Conservation (phyloP, 2,888 invertebrate species). For the Harpalus rubripes region DNA sequence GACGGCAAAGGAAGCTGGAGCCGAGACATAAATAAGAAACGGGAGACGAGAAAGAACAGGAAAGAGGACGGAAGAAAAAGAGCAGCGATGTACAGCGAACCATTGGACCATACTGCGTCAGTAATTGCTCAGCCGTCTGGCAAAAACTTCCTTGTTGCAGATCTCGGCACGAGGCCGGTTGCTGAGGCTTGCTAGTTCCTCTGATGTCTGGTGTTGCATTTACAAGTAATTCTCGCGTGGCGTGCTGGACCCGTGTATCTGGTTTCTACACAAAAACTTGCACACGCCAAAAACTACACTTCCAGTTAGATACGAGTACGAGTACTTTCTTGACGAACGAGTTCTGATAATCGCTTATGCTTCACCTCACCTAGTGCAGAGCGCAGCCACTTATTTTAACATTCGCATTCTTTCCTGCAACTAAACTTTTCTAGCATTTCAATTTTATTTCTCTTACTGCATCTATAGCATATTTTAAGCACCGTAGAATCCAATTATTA, state of each 20-base stretch:
- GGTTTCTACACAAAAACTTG: slow-evolving; percentile 27
- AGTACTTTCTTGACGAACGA: background rate
- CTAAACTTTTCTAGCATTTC: too few relatives aligned
- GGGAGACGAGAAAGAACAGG: slow-evolving; percentile 46
- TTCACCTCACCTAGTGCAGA: background rate
- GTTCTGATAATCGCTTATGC: slow-evolving; percentile 1
- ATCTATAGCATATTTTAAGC: too few relatives aligned
- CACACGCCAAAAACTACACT: slow-evolving; percentile 19
- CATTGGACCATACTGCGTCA: slow-evolving; percentile 54
- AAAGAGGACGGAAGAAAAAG: slow-evolving; percentile 53
- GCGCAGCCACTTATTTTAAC: too few relatives aligned
- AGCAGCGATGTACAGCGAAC: slow-evolving; percentile 34
- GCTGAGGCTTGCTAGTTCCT: background rate
- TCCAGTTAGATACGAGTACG: background rate
- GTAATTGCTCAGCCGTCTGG: slow-evolving; percentile 50
- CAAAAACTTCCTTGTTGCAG: slow-evolving; percentile 56
- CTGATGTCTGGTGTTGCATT: slow-evolving; percentile 32
- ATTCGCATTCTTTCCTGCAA: too few relatives aligned
- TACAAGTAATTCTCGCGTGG: slow-evolving; percentile 39
- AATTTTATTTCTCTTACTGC: too few relatives aligned
- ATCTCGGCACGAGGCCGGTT: background rate
- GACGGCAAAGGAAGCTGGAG: slow-evolving; percentile 34
- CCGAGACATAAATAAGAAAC: slow-evolving; percentile 46
- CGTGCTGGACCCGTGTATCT: slow-evolving; percentile 37
- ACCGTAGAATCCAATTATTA: too few relatives aligned